A percentile compares a stretch with the other conserved stretches of the same genome.
These are phyloP conservation scores for Drosophila subpulchrella DNA, from an alignment of 1,140 invertebrate species.

Conservation along the genomic window DNA sequence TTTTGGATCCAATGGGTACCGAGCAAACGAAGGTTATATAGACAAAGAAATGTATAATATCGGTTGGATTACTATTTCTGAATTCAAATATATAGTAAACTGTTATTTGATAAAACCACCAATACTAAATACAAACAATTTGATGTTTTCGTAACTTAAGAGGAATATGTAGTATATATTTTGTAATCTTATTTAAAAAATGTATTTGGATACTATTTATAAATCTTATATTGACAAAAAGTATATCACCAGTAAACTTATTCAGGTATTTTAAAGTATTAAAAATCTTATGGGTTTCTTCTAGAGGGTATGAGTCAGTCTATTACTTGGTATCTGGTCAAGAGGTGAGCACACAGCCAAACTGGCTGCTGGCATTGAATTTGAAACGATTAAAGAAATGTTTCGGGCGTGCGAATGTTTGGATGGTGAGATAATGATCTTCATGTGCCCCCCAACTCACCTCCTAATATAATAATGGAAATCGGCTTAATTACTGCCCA, in stretches of 20 bases:
- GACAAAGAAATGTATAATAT: background rate
- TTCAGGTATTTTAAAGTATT: too few relatives aligned
- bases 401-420: conserved; percentile 53
- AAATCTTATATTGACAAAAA: too few relatives aligned
- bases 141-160: too few relatives aligned
- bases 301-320: conserved; percentile 14
- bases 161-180: too few relatives aligned
- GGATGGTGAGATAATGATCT: conserved; percentile 63
- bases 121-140: background rate
- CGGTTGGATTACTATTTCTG: background rate
- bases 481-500: conserved; percentile 44
- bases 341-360: conserved; percentile 47
- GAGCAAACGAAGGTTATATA: background rate
- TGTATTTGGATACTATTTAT: too few relatives aligned
- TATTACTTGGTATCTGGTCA: background rate
- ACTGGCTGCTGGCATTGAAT: conserved; percentile 41
- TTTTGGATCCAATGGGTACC: conserved; percentile 27
- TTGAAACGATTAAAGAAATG: conserved; percentile 58
- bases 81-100: background rate
- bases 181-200: too few relatives aligned
- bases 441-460: background rate
- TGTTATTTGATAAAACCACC: background rate
- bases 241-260: too few relatives aligned
- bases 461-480: conserved; percentile 10
- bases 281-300: too few relatives aligned